Base-by-base conservation (phyloP, 2,888 invertebrate species). In the Cataglyphis rosenhaueri region DNA sequence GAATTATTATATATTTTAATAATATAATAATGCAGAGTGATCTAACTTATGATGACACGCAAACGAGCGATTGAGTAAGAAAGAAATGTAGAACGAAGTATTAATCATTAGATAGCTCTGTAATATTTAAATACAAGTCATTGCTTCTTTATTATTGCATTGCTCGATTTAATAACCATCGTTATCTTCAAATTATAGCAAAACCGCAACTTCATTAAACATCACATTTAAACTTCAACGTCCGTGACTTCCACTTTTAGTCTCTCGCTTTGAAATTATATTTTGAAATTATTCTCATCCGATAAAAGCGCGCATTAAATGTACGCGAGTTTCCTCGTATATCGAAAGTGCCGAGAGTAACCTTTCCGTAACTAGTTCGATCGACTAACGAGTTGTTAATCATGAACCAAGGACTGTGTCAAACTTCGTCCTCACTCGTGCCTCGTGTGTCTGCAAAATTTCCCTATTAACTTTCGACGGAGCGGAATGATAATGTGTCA, bases 311-410 rank as follows among this genome's bases (percentile, higher is more conserved):
- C n/a, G n/a, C 25, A 21, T 29, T n/a, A 21, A 55, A 3, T 1
- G 10, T 18, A 41, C 32, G 21, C 21, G 32, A 48, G 10, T 64
- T 52, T 9, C 15, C 48, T 41, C n/a, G 12, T 57, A 18, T 25
- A n/a, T 65, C 38, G 38, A 41, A 75, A 75, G 35, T 76, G 9
- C 12, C 25, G 38, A 29, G 29, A 12, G 29, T 55, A 76, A 64
- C 38, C 65, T 65, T 65, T 65, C n/a, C 25, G 18, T 25, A 64
- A 9, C 9, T 55, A 55, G 25, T 76, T 55, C 76, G 55, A 76
- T 55, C 15, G 29, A 48, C 1, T 75, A 25, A 76, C 12, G 8
- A n/a, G 44, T 29, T 41, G 21, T 68, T 68, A 70, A 79, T 78
- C 57, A n/a, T 41, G 41, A 29, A 25, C 25, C 38, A 25, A 68